phyloP scores from a whole-genome alignment of 1,140 invertebrate species.

The Pogonognathellus flavescens region DNA sequence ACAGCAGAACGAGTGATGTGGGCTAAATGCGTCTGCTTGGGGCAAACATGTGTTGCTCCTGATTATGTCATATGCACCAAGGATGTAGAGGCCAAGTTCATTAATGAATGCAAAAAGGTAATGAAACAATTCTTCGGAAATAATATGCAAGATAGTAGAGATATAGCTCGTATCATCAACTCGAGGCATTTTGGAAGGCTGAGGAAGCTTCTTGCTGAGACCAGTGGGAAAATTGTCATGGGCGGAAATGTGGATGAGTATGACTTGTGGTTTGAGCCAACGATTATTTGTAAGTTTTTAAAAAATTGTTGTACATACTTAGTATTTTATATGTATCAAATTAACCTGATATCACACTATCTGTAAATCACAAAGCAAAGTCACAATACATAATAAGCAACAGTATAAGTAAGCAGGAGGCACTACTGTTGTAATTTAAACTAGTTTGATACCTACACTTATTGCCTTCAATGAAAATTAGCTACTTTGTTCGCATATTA shows the following conservation, averaged over 20 bases:
- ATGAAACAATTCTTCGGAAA: conserved; percentile 74
- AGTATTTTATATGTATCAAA: background rate
- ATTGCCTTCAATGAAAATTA: too few relatives aligned
- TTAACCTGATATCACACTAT: too few relatives aligned
- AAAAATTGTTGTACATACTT: background rate
- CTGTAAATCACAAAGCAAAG: too few relatives aligned
- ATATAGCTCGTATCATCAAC: conserved; percentile 75
- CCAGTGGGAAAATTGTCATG: conserved; percentile 67
- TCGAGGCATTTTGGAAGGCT: conserved; percentile 66
- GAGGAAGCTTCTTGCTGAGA: conserved; percentile 22
- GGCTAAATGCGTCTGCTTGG: conserved; percentile 94
- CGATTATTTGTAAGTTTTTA: conserved; percentile 66
- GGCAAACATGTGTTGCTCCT: conserved; percentile 81
- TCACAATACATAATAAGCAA: too few relatives aligned
- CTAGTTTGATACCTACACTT: too few relatives aligned
- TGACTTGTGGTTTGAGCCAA: conserved; percentile 70
- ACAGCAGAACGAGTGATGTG: conserved; percentile 88
- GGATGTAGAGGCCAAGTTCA: conserved; percentile 67
- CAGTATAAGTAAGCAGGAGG: too few relatives aligned
- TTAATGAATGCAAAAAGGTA: conserved; percentile 68
- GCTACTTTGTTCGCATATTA: too few relatives aligned
- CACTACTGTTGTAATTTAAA: too few relatives aligned
- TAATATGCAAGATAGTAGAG: conserved; percentile 71
- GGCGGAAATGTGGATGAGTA: conserved; percentile 69
- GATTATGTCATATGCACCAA: conserved; percentile 77